Conservation (phyloP, 2,113 vertebrate genomes). For the Melanocharis versteri region DNA sequence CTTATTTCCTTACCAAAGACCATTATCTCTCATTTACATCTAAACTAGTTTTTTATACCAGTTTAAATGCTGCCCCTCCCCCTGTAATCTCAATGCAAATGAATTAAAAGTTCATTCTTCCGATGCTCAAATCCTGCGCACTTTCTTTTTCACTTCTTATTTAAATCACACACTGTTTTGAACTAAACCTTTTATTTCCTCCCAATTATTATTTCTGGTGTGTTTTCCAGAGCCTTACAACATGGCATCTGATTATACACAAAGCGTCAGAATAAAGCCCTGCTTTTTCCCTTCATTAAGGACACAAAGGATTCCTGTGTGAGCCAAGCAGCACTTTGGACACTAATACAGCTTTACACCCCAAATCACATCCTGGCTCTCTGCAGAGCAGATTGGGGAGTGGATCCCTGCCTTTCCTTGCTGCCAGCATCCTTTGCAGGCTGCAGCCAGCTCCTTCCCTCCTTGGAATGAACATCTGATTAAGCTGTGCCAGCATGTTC, state of each 20-base stretch:
- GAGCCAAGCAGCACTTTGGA: conserved; percentile 74
- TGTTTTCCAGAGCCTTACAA: conserved; percentile 80
- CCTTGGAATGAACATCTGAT: conserved; percentile 67
- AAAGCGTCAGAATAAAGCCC: conserved; percentile 75
- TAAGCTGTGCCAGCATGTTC: conserved; percentile 49
- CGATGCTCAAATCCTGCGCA: conserved; percentile 67
- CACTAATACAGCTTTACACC: conserved; percentile 77
- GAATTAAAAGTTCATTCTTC: conserved; percentile 77
- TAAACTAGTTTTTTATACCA: conserved; percentile 77
- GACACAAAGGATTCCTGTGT: conserved; percentile 77
- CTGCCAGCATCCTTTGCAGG: conserved; percentile 67
- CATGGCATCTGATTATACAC: conserved; percentile 79
- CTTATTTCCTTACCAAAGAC: conserved; percentile 69
- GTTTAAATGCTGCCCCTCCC: conserved; percentile 74
- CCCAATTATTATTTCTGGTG: conserved; percentile 81
- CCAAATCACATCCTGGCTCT: conserved; percentile 67
- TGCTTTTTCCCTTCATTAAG: conserved; percentile 79
- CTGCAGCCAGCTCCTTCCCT: conserved; percentile 70
- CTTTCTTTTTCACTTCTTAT: conserved; percentile 76
- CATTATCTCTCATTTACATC: conserved; percentile 78
- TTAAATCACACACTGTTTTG: conserved; percentile 78
- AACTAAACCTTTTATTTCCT: conserved; percentile 78
- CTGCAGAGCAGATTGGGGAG: conserved; percentile 70
- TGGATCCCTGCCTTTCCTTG: conserved; percentile 66
- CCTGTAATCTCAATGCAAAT: conserved; percentile 72